These are phyloP conservation scores for Chamaetylas fuelleborni DNA, from an alignment of 2,113 vertebrate species.

Conservation along the genomic window DNA sequence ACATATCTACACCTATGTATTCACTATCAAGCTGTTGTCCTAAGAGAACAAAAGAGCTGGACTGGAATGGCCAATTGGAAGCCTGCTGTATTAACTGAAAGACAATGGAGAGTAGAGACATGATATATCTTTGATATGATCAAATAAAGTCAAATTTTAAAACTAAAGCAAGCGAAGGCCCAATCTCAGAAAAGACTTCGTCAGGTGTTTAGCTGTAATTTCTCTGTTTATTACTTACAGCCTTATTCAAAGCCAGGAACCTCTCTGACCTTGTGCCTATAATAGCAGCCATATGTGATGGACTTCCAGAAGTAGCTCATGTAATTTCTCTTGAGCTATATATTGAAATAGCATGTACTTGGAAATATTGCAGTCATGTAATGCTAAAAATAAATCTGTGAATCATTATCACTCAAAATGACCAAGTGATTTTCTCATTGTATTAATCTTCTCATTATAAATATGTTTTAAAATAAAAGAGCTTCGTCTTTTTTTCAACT, in stretches of 20 bases:
- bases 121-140: not conserved
- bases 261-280: not conserved
- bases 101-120: not conserved
- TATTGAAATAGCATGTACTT: not conserved
- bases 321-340: not conserved
- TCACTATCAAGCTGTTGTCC: not conserved
- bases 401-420: not conserved
- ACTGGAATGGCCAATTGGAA: not conserved
- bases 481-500: not conserved
- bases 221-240: not conserved
- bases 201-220: not conserved
- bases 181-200: not conserved
- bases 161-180: not conserved
- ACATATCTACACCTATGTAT: not conserved
- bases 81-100: not conserved
- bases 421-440: not conserved
- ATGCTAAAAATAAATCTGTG: not conserved
- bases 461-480: slow-evolving; percentile 19
- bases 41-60: not conserved
- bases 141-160: not conserved
- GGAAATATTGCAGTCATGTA: not conserved
- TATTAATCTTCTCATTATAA: not conserved
- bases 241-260: not conserved
- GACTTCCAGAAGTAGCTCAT: not conserved
- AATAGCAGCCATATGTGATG: not conserved